Evolutionary conservation across 1,140 invertebrate species (phyloP).

Genomic region (Grapholita molesta): DNA sequence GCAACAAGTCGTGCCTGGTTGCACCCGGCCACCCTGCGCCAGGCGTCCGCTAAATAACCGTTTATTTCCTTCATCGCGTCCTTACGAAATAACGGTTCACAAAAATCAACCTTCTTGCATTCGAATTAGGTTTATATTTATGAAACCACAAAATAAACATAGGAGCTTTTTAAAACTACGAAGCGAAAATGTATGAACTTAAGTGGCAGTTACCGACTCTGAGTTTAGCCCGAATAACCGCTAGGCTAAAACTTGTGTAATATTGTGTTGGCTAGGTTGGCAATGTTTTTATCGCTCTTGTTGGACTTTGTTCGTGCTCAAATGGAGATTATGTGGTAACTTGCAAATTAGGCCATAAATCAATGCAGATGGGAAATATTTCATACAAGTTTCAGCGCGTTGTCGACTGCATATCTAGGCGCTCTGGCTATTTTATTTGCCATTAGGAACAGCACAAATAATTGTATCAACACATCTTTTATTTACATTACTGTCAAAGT

Average conservation of each 20-base stretch:
- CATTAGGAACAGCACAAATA: too few species aligned
- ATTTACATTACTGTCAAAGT: background rate
- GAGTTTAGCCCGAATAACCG: constrained; percentile 3
- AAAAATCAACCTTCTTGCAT: background rate
- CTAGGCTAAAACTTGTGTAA: constrained; percentile 15
- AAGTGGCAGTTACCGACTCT: constrained; percentile 3
- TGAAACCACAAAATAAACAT: background rate
- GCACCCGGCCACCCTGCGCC: background rate
- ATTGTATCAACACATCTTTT: too few species aligned
- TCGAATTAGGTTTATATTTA: background rate
- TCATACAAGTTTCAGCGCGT: background rate
- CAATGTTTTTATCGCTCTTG: constrained; percentile 15
- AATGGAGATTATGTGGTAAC: background rate
- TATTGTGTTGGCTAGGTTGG: constrained; percentile 2
- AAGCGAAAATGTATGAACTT: background rate
- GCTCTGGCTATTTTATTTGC: too few species aligned
- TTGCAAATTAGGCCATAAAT: background rate
- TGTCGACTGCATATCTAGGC: background rate
- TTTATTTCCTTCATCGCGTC: background rate
- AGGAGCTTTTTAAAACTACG: background rate
- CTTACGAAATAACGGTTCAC: background rate
- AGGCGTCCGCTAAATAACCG: background rate
- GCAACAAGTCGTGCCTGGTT: constrained; percentile 3
- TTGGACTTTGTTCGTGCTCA: background rate
- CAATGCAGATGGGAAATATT: background rate